Evolutionary conservation across 1,140 invertebrate species (phyloP), one percentile per base, ranked within the genome.

Genomic region (Habropoda laboriosa): DNA sequence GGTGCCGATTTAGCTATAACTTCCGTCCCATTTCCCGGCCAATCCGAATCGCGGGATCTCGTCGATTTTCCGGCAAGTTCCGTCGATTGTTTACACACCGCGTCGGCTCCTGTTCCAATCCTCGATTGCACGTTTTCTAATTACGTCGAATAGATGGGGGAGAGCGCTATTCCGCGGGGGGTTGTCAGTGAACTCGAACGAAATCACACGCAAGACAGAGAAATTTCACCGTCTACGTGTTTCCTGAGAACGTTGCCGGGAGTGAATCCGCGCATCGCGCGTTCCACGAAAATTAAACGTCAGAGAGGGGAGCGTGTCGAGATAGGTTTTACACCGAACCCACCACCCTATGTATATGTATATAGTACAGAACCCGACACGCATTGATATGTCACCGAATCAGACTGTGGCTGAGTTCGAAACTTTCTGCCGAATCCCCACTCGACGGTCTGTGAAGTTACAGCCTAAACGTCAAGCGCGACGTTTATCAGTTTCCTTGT

Each of bases 261-360:
- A 58, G 49, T 51, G 35, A 75, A 80, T 80, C 45, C 38, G 53
- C 10, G 53, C 30, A 53, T 51, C 63, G 61, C 24, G 1, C 18
- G 18, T 58, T 38, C n/a, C 27, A 71, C 32, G 75, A 79, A 79
- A 78, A 79, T 81, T 72, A 81, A 81, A 81, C 75, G 80, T 79
- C 75, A 81, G 27, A n/a, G 42, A 18, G 51, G 32, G 16, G 53
- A 80, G 57, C 53, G 61, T 76, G 51, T 27, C 40, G 21, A 24
- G 71, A 32, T 40, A 24, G 51, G 38, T 76, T 80, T 76, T 68
- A 68, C 61, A 60, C 42, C 61, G 45, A 75, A 21, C 1, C 16
- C n/a, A 2, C 61, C 21, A 10, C 1, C 7, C 1, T 40, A 24
- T 40, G 38, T 76, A 76, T 76, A 21, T 3, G 7, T 13, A 2